Evolutionary conservation across 2,113 vertebrate genomes (phyloP).

Genomic region (Brevimyrus niger): DNA sequence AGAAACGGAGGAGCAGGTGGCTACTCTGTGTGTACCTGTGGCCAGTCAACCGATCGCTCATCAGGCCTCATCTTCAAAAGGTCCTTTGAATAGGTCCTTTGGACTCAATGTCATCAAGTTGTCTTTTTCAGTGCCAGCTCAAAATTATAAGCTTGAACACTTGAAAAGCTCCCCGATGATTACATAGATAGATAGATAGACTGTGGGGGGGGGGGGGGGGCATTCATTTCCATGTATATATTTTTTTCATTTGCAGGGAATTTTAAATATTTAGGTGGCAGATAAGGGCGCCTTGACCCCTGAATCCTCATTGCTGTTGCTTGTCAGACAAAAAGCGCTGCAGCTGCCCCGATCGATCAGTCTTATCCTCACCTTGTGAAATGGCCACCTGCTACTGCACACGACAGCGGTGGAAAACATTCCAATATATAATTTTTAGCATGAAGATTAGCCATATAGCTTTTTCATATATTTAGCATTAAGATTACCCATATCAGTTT

Average conservation of each 20-base stretch:
- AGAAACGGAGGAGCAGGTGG: neutral
- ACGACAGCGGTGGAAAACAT: neutral
- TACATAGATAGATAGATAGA: neutral
- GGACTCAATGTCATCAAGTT: neutral
- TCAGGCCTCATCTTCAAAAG: conserved; percentile 11
- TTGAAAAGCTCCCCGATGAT: neutral
- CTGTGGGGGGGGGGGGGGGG: neutral
- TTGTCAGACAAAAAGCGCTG: neutral
- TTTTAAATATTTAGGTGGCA: neutral
- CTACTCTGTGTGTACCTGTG: conserved; percentile 15
- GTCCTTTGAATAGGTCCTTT: neutral
- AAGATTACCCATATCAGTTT: neutral
- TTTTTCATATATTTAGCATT: neutral
- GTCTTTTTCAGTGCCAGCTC: neutral
- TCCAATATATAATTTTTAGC: neutral
- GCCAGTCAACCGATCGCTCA: neutral
- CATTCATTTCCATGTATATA: neutral
- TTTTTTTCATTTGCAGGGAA: neutral
- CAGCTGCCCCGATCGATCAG: neutral
- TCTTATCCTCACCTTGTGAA: neutral
- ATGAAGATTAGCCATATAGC: neutral
- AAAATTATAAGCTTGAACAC: neutral
- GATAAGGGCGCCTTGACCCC: neutral
- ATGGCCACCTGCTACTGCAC: neutral
- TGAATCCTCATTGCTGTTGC: neutral